Evolutionary conservation across 92 coral and sea anemone genomes (phyloP), one percentile per base, ranked within the genome.

Genomic region (Parazoanthus swiftii): DNA sequence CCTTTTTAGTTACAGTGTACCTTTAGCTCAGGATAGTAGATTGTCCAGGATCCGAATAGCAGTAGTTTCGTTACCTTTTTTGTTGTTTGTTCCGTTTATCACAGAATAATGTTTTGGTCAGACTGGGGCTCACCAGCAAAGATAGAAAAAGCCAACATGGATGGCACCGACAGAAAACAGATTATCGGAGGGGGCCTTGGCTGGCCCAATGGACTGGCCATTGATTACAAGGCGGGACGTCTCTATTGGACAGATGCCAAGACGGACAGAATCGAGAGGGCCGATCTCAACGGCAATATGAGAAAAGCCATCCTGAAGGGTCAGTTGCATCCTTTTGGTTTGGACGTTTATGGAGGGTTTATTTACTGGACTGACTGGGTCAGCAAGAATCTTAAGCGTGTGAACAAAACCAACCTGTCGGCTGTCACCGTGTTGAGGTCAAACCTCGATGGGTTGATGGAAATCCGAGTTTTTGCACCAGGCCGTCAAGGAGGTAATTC

Each of bases 361-460:
- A 85, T 92, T 54, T 97, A 95, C 85, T 97, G 99, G 99, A 89
- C 95, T 35, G 97, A 97, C 71, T 95, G 97, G 97, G 80, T 67
- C 3, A 91, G 88, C 66, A 88, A 88, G 88, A 85, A 92, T 25
- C 88, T 97, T 42, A 91, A 82, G 70, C 94, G 92, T 51, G 92
- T 86, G 20, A 84, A 82, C 73, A 85, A 85, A 68, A 76, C 81
- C 37, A 81, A 92, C 11, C 89, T 81, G 13, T 58, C 95, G 1
- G 89, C 91, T 76, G 89, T 89, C 3, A 78, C 78, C 3, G 93
- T 90, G 10, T 21, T 97, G 54, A 91, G 95, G 88, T 93, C 98
- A 37, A 82, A 91, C 76, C 86, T 94, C 70, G 90, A 88, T 4
- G 93, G 95, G 33, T 56, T 95, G 86, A 93, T 92, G 97, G 95